A percentile compares a stretch with the other conserved stretches of the same genome.
Conservation (phyloP, 2,888 invertebrate species). For the Ischnura elegans region DNA sequence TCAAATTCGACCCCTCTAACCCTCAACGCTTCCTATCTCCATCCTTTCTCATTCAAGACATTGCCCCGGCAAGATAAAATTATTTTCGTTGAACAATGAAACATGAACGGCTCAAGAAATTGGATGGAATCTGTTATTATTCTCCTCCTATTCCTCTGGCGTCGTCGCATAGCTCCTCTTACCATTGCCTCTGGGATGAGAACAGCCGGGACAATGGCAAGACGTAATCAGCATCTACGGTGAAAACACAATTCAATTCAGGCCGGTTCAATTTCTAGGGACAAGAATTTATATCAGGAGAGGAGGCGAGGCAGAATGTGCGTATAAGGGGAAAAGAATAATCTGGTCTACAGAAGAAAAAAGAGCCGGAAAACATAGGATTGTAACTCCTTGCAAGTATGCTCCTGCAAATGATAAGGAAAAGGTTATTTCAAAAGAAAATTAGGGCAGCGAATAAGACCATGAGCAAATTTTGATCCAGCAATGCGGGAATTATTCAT, state of each 20-base stretch:
- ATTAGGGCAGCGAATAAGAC: too few species aligned
- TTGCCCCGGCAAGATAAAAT: conserved; percentile 14
- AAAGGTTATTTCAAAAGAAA: too few species aligned
- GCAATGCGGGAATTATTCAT: too few species aligned
- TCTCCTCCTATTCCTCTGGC: not conserved
- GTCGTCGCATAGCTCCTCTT: not conserved
- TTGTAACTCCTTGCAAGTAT: not conserved
- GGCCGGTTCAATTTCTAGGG: not conserved
- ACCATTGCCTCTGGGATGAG: not conserved
- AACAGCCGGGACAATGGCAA: not conserved
- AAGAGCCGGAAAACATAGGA: not conserved
- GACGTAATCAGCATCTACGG: conserved; percentile 11
- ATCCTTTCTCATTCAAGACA: not conserved
- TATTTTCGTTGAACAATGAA: conserved; percentile 35
- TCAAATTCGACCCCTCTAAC: not conserved
- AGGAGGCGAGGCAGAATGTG: not conserved
- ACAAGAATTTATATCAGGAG: not conserved
- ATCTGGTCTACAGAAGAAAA: not conserved
- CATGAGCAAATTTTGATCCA: too few species aligned
- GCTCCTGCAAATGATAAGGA: not conserved
- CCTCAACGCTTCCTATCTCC: too few species aligned
- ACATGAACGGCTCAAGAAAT: conserved; percentile 26
- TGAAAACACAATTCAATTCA: conserved; percentile 31
- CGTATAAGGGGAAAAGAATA: not conserved
- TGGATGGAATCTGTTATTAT: conserved; percentile 20